phyloP scores from a whole-genome alignment of 2,113 vertebrate genomes.

The Ursus arctos region DNA sequence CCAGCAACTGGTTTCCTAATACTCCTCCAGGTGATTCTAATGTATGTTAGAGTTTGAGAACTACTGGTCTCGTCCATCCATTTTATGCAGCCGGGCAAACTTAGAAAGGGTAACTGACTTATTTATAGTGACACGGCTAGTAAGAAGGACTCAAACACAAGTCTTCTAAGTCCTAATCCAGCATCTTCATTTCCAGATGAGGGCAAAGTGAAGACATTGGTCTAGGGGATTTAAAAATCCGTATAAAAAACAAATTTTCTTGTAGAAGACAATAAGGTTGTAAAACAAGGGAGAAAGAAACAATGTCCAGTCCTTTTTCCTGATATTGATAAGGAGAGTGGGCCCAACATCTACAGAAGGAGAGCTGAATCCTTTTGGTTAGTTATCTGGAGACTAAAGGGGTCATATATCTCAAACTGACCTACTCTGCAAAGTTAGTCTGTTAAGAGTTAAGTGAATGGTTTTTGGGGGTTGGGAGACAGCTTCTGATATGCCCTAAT shows the following conservation, averaged over 20 bases:
- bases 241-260: neutral
- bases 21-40: neutral
- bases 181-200: neutral
- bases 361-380: neutral
- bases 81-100: neutral
- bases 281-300: neutral
- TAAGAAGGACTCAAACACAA: neutral
- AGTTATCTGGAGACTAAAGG: neutral
- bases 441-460: neutral
- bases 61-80: neutral
- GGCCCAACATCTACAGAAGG: neutral
- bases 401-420: neutral
- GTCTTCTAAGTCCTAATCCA: neutral
- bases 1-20: neutral
- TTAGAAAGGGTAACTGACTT: neutral
- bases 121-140: neutral
- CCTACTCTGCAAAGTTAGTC: neutral
- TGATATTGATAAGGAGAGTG: neutral
- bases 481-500: neutral
- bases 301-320: neutral
- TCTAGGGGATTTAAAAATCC: neutral
- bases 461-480: rapidly evolving
- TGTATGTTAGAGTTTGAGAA: neutral
- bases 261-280: neutral
- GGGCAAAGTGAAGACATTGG: neutral